Base-by-base conservation (phyloP, 2,797 vertebrate genomes). In the Urophycis tenuis region DNA sequence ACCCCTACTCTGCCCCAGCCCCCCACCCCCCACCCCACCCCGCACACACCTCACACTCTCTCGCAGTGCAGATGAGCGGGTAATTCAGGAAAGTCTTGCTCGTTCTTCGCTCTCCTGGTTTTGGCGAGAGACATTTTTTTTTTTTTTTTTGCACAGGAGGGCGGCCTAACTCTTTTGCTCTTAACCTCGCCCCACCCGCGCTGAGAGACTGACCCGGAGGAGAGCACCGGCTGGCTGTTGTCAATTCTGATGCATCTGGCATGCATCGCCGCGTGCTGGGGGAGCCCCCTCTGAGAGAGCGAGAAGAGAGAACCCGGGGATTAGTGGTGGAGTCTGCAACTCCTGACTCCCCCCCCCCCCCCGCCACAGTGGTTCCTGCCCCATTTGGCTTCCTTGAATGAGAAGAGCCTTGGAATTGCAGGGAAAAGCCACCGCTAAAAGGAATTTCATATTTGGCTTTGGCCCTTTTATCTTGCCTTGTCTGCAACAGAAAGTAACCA, bases 81-180 rank as follows among this genome's bases (percentile, higher is more conserved):
- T 74, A 53, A 79, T 79, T 83, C 81, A 79, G 78, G 82, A 78
- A 72, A 34, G 69, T 77, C 75, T 31, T 74, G 81, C 60, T 82
- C 33, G 70, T 60, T 74, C 34, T 25, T 36, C 32, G 1, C 9
- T n/a, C 72, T 25, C 2, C 33, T 36, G 73, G n/a, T 77, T 79
- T 7, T 29, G 69, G 49, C 60, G 22, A 79, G 31, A 49, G 30
- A n/a, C n/a, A n/a, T n/a, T n/a, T n/a, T n/a, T n/a, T n/a, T n/a
- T n/a, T n/a, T n/a, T n/a, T n/a, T n/a, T n/a, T 60, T 72, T 77
- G 71, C 69, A 32, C 69, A 32, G 29, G 17, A 33, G 31, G 14
- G 69, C 29, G 9, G 29, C 29, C 15, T 14, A 31, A 32, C 30
- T 70, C 12, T 70, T 29, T 29, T 17, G 5, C 67, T 70, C 32